Conservation (phyloP, 2,888 invertebrate species). For the Toxonevra muliebris region DNA sequence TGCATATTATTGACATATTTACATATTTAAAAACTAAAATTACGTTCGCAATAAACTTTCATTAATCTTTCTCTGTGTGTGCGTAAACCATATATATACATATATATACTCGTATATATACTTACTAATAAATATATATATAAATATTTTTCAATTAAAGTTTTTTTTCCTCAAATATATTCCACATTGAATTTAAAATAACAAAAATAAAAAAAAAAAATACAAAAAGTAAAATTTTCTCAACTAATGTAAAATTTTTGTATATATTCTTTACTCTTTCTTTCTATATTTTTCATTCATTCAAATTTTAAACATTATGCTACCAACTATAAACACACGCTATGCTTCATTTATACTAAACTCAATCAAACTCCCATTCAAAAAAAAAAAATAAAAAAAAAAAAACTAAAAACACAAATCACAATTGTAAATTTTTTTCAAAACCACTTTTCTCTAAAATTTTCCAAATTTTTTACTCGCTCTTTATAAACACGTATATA, state of each 20-base stretch:
- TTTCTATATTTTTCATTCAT: conserved; percentile 16
- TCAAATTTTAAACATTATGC: conserved; percentile 5
- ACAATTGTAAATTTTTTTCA: too few relatives aligned
- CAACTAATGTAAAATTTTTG: conserved; percentile 20
- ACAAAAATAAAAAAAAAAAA: background rate
- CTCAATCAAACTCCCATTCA: too few relatives aligned
- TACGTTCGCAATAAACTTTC: too few relatives aligned
- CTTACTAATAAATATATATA: background rate
- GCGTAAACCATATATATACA: conserved; percentile 34
- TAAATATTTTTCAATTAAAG: background rate
- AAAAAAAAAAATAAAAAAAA: too few relatives aligned
- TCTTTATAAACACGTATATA: too few relatives aligned
- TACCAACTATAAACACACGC: too few relatives aligned
- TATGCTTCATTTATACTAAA: too few relatives aligned
- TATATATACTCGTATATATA: conserved; percentile 3
- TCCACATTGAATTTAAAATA: background rate
- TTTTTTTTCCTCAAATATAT: background rate
- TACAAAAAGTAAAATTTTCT: conserved; percentile 4
- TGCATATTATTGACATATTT: too few relatives aligned
- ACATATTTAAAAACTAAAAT: too few relatives aligned
- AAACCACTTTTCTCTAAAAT: too few relatives aligned
- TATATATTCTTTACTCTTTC: conserved; percentile 29
- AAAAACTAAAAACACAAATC: too few relatives aligned
- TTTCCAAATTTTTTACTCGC: too few relatives aligned
- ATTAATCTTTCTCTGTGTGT: background rate